Evolutionary conservation across 2,888 invertebrate species (phyloP), one percentile per base, ranked within the genome.

Genomic region (Mystacides longicornis): DNA sequence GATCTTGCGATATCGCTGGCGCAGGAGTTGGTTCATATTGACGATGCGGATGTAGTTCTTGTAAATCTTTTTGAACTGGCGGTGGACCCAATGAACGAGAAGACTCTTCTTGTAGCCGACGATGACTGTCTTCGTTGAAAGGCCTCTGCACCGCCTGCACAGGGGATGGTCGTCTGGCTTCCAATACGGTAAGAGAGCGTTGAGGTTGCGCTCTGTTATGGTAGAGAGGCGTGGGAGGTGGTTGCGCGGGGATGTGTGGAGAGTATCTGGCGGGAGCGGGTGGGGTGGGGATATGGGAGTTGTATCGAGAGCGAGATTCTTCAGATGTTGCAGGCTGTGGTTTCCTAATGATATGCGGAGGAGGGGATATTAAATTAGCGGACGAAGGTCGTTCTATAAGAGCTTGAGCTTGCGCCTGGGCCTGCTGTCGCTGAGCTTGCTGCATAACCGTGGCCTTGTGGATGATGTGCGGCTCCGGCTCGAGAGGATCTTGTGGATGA

Each of bases 401-500:
- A 42, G 76, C 76, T 22, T 51, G 51, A 3, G 19, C 20, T n/a
- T n/a, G n/a, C 0, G 73, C 73, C 55, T 70, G 68, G 60, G 75
- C 74, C 9, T 74, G 72, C 23, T 76, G 68, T 62, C 75, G 75
- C 62, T 75, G 75, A 37, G 77, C 77, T 62, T 77, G 77, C 9
- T 77, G 71, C 77, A 77, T 77, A 14, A 77, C 77, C 3, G 77
- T 77, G 23, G 77, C 77, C 63, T 77, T 77, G 62, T 77, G 77
- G 46, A 77, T 77, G 55, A 77, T 75, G 61, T 79, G 79, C 18
- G 79, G 74, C 62, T 79, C 76, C 2, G 80, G 78, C 64, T 79
- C 77, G 43, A 77, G 75, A 60, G 76, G 74, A 1, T 76, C 73
- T 1, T 74, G 73, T 3, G 78, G 77, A 63, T 79, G 75, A 21